Evolutionary conservation across 2,888 invertebrate genomes (phyloP).

Genomic region (Dyspetes luteomarginatus): DNA sequence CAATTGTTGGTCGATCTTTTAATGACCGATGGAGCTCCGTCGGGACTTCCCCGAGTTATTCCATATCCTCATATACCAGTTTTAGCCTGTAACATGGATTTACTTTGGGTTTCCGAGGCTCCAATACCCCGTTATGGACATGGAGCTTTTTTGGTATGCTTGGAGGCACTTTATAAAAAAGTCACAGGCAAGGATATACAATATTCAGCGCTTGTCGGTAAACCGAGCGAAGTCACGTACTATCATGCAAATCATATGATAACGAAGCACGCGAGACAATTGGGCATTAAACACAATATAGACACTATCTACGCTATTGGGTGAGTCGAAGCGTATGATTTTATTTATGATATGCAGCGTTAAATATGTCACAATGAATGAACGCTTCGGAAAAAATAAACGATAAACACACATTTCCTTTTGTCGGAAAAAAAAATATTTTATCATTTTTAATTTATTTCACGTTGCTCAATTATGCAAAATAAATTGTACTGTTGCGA

Average conservation of each 20-base stretch:
- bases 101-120: constrained; percentile 88
- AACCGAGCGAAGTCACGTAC: constrained; percentile 88
- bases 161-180: constrained; percentile 87
- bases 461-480: too few species aligned
- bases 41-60: constrained; percentile 77
- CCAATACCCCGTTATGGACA: constrained; percentile 87
- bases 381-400: too few species aligned
- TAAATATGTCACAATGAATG: too few species aligned
- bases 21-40: constrained; percentile 86
- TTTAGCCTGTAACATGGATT: constrained; percentile 88
- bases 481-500: too few species aligned
- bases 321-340: constrained; percentile 82
- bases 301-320: constrained; percentile 87
- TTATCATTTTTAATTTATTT: too few species aligned
- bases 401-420: too few species aligned
- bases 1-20: constrained; percentile 87
- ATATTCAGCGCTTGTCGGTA: constrained; percentile 87
- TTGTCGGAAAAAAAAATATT: too few species aligned
- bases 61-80: constrained; percentile 87
- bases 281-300: constrained; percentile 84
- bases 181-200: constrained; percentile 86
- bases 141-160: constrained; percentile 87
- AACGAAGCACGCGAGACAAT: constrained; percentile 84
- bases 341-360: too few species aligned
- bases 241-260: constrained; percentile 86